phyloP scores from a whole-genome alignment of 2,113 vertebrate species.

The Colossoma macropomum region DNA sequence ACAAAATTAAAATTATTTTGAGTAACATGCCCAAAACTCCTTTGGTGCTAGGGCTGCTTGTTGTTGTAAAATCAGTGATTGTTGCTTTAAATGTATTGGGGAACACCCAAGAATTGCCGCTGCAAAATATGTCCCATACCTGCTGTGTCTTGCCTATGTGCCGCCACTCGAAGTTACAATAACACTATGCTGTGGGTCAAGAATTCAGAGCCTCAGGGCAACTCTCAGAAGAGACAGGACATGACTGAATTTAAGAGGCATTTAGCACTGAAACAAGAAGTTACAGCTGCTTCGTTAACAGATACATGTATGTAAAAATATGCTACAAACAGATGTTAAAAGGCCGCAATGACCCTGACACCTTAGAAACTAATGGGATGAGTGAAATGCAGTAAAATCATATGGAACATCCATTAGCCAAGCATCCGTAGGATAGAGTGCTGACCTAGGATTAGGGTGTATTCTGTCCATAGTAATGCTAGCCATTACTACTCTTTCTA shows the following conservation, averaged over 20 bases:
- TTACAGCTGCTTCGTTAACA: slow-evolving; percentile 14
- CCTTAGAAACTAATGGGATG: not conserved
- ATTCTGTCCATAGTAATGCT: not conserved
- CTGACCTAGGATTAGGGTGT: not conserved
- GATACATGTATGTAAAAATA: not conserved
- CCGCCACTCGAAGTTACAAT: slow-evolving; percentile 24
- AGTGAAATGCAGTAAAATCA: not conserved
- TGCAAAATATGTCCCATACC: slow-evolving; percentile 38
- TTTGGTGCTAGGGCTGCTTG: not conserved
- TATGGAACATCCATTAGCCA: not conserved
- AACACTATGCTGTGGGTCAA: slow-evolving; percentile 9
- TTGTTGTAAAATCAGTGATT: not conserved
- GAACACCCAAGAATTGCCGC: slow-evolving; percentile 47
- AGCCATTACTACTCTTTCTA: no score
- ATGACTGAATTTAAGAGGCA: not conserved
- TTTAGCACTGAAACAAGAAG: not conserved
- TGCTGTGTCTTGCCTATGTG: slow-evolving; percentile 53
- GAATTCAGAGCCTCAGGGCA: slow-evolving; percentile 26
- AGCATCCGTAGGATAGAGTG: not conserved
- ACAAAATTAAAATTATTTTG: no score
- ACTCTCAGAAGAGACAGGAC: not conserved
- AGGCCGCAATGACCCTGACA: not conserved
- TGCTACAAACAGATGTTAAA: not conserved
- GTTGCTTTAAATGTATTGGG: not conserved
- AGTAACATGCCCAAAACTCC: no score